These are phyloP conservation scores for Temnothorax unifasciatus DNA, from an alignment of 2,888 invertebrate species.

Conservation along the genomic window DNA sequence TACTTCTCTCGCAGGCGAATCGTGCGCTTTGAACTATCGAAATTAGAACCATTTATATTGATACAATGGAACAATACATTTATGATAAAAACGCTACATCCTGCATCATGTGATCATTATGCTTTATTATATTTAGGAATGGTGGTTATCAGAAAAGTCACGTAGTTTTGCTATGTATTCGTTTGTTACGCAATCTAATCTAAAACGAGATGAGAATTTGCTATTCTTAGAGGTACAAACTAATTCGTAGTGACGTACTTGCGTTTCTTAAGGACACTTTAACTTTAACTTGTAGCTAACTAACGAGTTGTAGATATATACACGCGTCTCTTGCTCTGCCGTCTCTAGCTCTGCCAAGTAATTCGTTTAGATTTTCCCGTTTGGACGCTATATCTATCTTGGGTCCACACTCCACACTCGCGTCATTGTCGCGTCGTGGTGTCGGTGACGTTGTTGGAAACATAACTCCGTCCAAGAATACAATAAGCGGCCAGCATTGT, in stretches of 20 bases:
- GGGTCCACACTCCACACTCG: constrained; percentile 31
- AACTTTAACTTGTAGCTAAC: constrained; percentile 22
- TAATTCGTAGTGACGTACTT: constrained; percentile 21
- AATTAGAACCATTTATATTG: not conserved
- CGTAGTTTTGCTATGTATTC: not conserved
- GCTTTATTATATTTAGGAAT: not conserved
- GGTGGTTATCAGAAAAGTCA: not conserved
- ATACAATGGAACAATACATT: not conserved
- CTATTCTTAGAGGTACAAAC: constrained; percentile 27
- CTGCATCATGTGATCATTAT: not conserved
- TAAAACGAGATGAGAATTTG: constrained; percentile 12
- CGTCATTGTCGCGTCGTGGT: constrained; percentile 61
- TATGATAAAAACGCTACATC: not conserved
- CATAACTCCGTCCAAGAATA: constrained; percentile 80
- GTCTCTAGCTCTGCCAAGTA: constrained; percentile 21
- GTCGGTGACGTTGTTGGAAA: constrained; percentile 63
- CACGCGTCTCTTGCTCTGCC: not conserved
- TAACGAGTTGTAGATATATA: constrained; percentile 27
- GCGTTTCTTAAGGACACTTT: constrained; percentile 34
- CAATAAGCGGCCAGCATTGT: constrained; percentile 78
- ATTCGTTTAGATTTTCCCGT: constrained; percentile 64
- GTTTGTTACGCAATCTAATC: constrained; percentile 11
- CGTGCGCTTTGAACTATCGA: not conserved
- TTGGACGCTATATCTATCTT: constrained; percentile 15
- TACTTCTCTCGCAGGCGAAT: not conserved